Evolutionary conservation across 1,140 invertebrate genomes (phyloP), one percentile per base, ranked within the genome.

Genomic region (Macrobrachium nipponense): DNA sequence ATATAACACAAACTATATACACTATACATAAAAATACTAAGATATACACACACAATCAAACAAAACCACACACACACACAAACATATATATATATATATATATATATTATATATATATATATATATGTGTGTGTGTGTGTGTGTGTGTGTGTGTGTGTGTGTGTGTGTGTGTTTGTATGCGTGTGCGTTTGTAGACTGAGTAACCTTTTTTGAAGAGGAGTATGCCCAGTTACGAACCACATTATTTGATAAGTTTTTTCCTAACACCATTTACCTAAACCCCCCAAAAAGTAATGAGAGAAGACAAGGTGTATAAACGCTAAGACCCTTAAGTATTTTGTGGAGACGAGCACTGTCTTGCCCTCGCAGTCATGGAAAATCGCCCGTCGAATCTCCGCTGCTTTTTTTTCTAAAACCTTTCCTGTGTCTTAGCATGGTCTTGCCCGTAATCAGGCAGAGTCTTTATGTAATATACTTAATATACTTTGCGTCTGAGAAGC

Each of bases 401-500:
- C 2, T 0, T 10, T 51, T 51, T 51, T 51, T 51, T 51, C 17
- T 20, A 66, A 51, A 51, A 51, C 51, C 51, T 51, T 23, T 20
- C 68, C 23, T 72, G 27, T 17, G 36, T 44, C 73, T 58, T 17
- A n/a, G 44, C 73, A 76, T 58, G 10, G 6, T 76, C 73, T 58
- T 76, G 73, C 44, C 68, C 60, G 18, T 68, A 80, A 80, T 80
- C 78, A 80, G 78, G 23, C 73, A 4, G n/a, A 15, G 82, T 77
- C 82, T 83, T 83, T 83, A 83, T 83, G 82, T 83, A 68, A 83
- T 83, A 83, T 83, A 44, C 82, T 64, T 83, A 77, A 83, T 83
- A 66, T n/a, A 58, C 82, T 83, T 81, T 81, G 66, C 60, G 60
- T 59, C 66, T n/a, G 14, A 23, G 82, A 83, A 83, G 82, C 73